Base-by-base conservation (phyloP, 2,888 invertebrate species). In the Poecilus cupreus region DNA sequence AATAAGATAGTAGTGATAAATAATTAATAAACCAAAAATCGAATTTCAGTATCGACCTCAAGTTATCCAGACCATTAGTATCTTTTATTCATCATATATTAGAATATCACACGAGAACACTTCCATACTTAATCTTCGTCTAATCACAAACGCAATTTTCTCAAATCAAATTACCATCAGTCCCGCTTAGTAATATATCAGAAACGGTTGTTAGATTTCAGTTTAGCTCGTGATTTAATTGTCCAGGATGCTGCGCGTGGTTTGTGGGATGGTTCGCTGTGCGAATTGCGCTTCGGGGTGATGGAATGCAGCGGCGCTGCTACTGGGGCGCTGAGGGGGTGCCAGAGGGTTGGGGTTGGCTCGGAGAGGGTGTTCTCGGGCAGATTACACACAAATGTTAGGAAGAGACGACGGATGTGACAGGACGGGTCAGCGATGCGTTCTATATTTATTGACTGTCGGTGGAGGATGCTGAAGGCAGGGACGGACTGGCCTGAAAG, bases 401-500 rank as follows among this genome's bases (percentile, higher is more conserved):
- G 72, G 46, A 72, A 32, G 72, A 72, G 24, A 43, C 72, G 46
- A 43, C 22, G 72, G 72, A 54, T 76, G 54, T 57, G 76, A 76
- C 51, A 20, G 57, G 76, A 54, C 54, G 76, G 76, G 76, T 76
- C 76, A 76, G 26, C 76, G 32, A 51, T 37, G 54, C 57, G 76
- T 57, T 76, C 76, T 57, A 76, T 76, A 76, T 76, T 76, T 76
- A 76, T 76, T 76, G 54, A 76, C 76, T 76, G 76, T 76, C 37
- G n/a, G 20, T 10, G 64, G 32, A 37, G 32, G 5, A 16, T 18
- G 4, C 13, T 5, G 32, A 60, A 26, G 32, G 1, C 60, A 68
- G 64, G 18, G 64, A 4, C 6, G 64, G 18, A 68, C 18, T 68
- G 8, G 18, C 16, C 10, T n/a, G 18, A 32, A 68, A 37, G 37